Conservation (phyloP, 2,113 vertebrate species). For the Nothocercus julius region DNA sequence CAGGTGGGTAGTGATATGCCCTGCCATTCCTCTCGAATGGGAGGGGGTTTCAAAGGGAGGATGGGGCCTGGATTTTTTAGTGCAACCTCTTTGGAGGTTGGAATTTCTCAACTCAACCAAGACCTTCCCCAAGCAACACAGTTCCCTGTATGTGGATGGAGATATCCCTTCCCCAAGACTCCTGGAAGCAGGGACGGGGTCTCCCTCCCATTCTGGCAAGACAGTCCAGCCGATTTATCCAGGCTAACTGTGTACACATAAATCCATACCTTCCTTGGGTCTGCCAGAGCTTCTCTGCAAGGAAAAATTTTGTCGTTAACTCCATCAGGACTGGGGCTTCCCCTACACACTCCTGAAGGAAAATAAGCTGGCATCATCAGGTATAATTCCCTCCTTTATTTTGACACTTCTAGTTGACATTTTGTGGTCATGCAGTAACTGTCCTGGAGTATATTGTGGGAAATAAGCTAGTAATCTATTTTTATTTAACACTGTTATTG, state of each 20-base stretch:
- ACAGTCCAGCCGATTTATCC: not conserved
- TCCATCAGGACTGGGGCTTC: fast-evolving
- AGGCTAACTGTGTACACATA: not conserved
- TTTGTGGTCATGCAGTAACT: not conserved
- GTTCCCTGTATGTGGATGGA: not conserved
- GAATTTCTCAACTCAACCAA: not conserved
- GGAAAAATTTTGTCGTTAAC: not conserved
- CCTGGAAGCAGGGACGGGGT: not conserved
- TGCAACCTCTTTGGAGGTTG: not conserved
- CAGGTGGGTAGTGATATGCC: too few relatives aligned
- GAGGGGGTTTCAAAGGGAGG: not conserved
- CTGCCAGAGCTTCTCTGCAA: not conserved
- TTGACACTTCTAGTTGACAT: not conserved
- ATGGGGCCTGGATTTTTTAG: not conserved
- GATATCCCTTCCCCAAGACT: not conserved
- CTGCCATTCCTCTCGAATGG: not conserved
- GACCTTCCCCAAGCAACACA: not conserved
- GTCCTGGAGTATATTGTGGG: fast-evolving
- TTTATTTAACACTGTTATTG: too few relatives aligned
- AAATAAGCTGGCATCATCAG: not conserved
- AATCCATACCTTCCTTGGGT: not conserved
- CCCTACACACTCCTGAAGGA: not conserved
- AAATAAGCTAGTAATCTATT: not conserved
- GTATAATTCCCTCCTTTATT: not conserved
- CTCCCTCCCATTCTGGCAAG: not conserved